These are phyloP conservation scores for Vidua macroura DNA, from an alignment of 2,113 vertebrate genomes.

Conservation along the genomic window DNA sequence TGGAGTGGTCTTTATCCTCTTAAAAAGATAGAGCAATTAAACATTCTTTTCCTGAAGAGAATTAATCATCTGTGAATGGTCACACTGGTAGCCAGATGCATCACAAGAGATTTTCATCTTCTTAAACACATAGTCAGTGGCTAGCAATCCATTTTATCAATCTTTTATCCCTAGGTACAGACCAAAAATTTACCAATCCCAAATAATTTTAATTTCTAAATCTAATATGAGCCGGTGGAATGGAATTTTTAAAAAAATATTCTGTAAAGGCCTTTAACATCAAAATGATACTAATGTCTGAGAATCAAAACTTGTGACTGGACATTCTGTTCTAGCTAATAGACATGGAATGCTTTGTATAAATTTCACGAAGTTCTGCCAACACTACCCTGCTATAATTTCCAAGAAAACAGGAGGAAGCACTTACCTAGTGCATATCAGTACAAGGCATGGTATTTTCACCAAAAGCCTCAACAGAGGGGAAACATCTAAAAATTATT, in stretches of 20 bases:
- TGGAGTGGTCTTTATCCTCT: constrained; percentile 55
- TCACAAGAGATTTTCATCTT: constrained; percentile 12
- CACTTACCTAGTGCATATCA: background rate
- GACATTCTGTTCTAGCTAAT: background rate
- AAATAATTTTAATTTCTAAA: background rate
- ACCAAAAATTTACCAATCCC: background rate
- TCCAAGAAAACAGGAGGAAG: background rate
- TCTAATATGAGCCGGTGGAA: background rate
- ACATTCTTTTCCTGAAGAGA: background rate
- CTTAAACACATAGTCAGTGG: background rate
- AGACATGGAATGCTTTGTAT: background rate
- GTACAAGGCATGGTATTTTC: background rate
- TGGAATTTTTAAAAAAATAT: background rate
- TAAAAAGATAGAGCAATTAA: constrained; percentile 59
- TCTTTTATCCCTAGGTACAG: background rate
- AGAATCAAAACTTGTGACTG: background rate
- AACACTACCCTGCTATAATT: background rate
- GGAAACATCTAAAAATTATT: background rate
- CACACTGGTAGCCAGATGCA: background rate
- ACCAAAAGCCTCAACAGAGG: background rate
- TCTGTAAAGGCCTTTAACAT: background rate
- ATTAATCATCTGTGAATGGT: constrained; percentile 31
- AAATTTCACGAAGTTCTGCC: background rate
- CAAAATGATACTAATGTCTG: background rate
- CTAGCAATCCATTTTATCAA: background rate